These are phyloP conservation scores for Campopleginae sp. DNA, from an alignment of 2,888 invertebrate genomes.

Conservation along the genomic window DNA sequence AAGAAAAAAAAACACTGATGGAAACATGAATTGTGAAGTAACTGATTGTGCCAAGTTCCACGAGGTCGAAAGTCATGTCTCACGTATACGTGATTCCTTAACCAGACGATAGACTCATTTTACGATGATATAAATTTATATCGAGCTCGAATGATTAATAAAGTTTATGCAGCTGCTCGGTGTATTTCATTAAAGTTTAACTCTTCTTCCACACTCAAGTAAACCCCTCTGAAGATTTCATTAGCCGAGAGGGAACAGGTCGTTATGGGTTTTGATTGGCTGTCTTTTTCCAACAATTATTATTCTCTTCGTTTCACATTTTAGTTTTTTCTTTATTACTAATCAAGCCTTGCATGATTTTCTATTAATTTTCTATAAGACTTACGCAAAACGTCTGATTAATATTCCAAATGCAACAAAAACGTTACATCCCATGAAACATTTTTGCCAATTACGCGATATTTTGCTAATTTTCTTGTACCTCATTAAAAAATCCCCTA, in stretches of 20 bases:
- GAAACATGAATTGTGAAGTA: slow-evolving; percentile 40
- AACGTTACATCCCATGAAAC: background rate
- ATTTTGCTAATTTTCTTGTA: background rate
- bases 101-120: slow-evolving; percentile 57
- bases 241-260: slow-evolving; percentile 38
- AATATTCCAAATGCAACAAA: background rate
- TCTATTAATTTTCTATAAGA: slow-evolving; percentile 48
- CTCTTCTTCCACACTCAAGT: slow-evolving; percentile 59
- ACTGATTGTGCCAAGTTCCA: slow-evolving; percentile 66
- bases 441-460: background rate
- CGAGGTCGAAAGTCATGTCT: slow-evolving; percentile 59
- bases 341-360: slow-evolving; percentile 61
- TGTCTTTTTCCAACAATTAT: slow-evolving; percentile 24
- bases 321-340: slow-evolving; percentile 42
- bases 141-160: slow-evolving; percentile 68
- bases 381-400: slow-evolving; percentile 20
- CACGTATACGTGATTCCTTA: slow-evolving; percentile 55
- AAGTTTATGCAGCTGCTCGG: slow-evolving; percentile 69
- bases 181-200: slow-evolving; percentile 69
- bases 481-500: slow-evolving; percentile 9
- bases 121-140: slow-evolving; percentile 65
- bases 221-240: slow-evolving; percentile 49
- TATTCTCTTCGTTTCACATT: background rate
- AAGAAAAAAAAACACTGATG: slow-evolving; percentile 7
- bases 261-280: slow-evolving; percentile 38